A percentile compares a stretch with the other conserved stretches of the same genome.
These are phyloP conservation scores for Rhinella marina DNA, from an alignment of 2,797 vertebrate genomes.

Conservation along the genomic window DNA sequence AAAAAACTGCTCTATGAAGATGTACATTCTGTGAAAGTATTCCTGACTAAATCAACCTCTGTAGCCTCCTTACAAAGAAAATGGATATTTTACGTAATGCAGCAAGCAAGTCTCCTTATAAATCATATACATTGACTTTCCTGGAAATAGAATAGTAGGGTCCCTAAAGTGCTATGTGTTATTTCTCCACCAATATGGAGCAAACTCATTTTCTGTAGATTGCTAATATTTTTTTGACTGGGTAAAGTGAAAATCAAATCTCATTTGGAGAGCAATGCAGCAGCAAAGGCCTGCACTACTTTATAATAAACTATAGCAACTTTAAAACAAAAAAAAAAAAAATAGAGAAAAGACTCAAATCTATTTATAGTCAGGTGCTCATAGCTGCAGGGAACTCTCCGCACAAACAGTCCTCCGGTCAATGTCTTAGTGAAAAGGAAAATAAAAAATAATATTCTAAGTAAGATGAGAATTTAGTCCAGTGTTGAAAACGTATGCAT, in stretches of 20 bases:
- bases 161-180: conserved; percentile 14
- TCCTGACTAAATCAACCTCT: not conserved
- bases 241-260: conserved; percentile 7
- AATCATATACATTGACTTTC: conserved; percentile 37
- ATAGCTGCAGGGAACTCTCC: not conserved
- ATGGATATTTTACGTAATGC: conserved; percentile 18
- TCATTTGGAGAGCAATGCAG: conserved; percentile 2
- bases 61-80: conserved; percentile 8
- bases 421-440: not conserved
- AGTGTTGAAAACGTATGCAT: not conserved
- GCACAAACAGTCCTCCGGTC: not conserved
- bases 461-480: not conserved
- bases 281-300: not conserved
- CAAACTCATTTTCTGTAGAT: conserved; percentile 20
- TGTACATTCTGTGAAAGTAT: not conserved
- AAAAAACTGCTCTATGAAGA: not conserved
- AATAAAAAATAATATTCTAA: not conserved
- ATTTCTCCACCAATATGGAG: not conserved
- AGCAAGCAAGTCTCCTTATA: conserved; percentile 14
- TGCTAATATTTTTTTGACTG: conserved; percentile 29
- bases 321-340: not conserved
- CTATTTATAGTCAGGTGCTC: conserved; percentile 21
- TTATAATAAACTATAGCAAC: not conserved
- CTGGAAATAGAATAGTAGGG: conserved; percentile 26
- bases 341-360: not conserved